phyloP scores from a whole-genome alignment of 64 coral and sea anemone species.

The Trachythela sp. region DNA sequence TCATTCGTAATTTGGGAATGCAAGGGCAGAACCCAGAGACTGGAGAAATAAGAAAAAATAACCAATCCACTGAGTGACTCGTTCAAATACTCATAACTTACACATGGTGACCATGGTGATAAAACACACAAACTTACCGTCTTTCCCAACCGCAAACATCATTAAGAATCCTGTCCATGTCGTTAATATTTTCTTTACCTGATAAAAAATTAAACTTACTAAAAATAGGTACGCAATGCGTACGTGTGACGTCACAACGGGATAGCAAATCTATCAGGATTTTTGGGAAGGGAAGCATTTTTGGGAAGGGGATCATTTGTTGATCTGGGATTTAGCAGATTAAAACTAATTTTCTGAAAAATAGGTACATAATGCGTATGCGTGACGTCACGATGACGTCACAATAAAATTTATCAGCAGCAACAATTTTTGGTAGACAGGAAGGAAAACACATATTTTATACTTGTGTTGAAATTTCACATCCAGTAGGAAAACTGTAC shows the following conservation, averaged over 20 bases:
- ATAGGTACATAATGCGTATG: neutral
- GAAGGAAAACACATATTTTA: too few relatives aligned
- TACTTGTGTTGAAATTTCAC: too few relatives aligned
- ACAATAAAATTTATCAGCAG: too few relatives aligned
- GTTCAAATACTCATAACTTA: too few relatives aligned
- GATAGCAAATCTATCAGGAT: too few relatives aligned
- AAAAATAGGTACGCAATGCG: neutral
- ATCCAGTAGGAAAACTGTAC: too few relatives aligned
- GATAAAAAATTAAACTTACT: neutral
- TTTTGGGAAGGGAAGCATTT: too few relatives aligned
- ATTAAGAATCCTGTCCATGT: constrained; percentile 51
- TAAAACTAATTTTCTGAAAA: too few relatives aligned
- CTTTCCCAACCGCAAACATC: constrained; percentile 40
- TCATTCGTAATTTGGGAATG: constrained; percentile 87
- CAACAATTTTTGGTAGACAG: too few relatives aligned
- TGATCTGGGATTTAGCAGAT: too few relatives aligned
- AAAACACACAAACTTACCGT: constrained; percentile 35
- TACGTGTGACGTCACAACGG: neutral
- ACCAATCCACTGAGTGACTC: neutral
- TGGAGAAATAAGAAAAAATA: neutral
- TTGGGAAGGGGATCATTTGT: too few relatives aligned
- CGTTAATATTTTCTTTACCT: constrained; percentile 65
- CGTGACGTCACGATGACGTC: neutral
- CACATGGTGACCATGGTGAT: neutral
- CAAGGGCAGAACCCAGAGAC: constrained; percentile 70